These are phyloP conservation scores for Cossypha niveicapilla DNA, from an alignment of 2,797 vertebrate genomes.

Conservation along the genomic window DNA sequence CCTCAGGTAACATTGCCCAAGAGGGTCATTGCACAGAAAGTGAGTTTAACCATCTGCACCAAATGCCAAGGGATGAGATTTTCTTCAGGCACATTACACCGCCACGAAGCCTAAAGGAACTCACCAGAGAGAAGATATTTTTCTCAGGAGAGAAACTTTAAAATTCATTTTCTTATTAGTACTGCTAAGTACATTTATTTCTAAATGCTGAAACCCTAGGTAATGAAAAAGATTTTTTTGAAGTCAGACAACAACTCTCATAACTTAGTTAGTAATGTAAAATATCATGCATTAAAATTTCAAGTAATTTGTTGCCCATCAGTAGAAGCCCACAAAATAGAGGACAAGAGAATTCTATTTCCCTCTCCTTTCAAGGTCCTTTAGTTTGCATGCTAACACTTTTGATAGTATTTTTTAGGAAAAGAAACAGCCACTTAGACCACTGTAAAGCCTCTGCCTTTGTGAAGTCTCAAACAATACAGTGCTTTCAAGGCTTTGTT, in stretches of 20 bases:
- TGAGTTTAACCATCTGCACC: background rate
- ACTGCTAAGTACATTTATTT: background rate
- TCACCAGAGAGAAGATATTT: background rate
- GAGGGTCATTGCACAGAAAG: background rate
- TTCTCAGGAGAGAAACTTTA: background rate
- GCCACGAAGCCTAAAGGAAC: background rate
- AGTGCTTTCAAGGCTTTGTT: background rate
- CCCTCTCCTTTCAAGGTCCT: background rate
- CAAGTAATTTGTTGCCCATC: background rate
- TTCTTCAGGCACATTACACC: background rate
- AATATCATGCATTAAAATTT: background rate
- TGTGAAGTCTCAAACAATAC: background rate
- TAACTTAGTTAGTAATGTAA: background rate
- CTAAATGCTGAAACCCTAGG: background rate
- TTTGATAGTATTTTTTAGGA: background rate
- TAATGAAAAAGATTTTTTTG: background rate
- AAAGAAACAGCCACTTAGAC: background rate
- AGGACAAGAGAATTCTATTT: background rate
- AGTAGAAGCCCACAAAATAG: background rate
- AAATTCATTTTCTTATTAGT: background rate
- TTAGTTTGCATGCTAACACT: background rate
- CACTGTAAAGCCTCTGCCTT: background rate
- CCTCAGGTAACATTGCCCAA: background rate
- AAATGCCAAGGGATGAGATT: background rate
- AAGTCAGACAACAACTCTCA: background rate